Conservation (phyloP, 2,888 invertebrate species). For the Drosophila paracracens region DNA sequence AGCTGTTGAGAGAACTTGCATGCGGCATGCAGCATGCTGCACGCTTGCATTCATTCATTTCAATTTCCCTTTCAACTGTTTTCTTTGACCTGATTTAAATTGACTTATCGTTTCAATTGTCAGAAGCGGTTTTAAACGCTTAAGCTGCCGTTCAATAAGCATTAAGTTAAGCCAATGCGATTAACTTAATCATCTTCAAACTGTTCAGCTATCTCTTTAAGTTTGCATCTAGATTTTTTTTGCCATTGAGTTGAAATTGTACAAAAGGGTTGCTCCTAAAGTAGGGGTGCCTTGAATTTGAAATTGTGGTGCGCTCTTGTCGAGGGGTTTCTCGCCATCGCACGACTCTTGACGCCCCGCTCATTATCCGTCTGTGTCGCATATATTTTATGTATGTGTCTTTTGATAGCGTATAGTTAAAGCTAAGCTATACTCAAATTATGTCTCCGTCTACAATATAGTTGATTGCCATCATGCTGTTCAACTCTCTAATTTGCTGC, state of each 20-base stretch:
- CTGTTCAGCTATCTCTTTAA: slow-evolving; percentile 18
- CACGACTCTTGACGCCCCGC: slow-evolving; percentile 13
- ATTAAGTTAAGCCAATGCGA: slow-evolving; percentile 25
- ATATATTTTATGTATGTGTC: slow-evolving; percentile 4
- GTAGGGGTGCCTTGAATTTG: slow-evolving; percentile 26
- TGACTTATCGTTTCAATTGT: slow-evolving; percentile 26
- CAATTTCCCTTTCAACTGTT: slow-evolving; percentile 7
- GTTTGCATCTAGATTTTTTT: background rate
- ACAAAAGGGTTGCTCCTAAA: slow-evolving; percentile 30
- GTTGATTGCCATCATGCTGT: slow-evolving; percentile 37
- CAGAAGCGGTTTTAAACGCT: slow-evolving; percentile 23
- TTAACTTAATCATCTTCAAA: slow-evolving; percentile 8
- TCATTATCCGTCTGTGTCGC: slow-evolving; percentile 9
- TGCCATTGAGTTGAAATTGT: slow-evolving; percentile 5
- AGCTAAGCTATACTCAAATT: slow-evolving; percentile 20
- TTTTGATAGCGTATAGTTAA: slow-evolving; percentile 2
- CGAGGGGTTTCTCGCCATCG: slow-evolving; percentile 5
- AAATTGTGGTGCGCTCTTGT: slow-evolving; percentile 30
- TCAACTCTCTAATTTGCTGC: slow-evolving; percentile 16
- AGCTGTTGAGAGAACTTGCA: slow-evolving; percentile 23
- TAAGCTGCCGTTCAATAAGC: slow-evolving; percentile 48
- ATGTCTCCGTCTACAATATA: slow-evolving; percentile 2
- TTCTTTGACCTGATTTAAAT: slow-evolving; percentile 24
- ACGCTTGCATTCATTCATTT: background rate
- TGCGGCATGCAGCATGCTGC: slow-evolving; percentile 8